A percentile compares a stretch with the other conserved stretches of the same genome.
Conservation (phyloP, 1,140 invertebrate genomes). For the Neomicropteryx cornuta region DNA sequence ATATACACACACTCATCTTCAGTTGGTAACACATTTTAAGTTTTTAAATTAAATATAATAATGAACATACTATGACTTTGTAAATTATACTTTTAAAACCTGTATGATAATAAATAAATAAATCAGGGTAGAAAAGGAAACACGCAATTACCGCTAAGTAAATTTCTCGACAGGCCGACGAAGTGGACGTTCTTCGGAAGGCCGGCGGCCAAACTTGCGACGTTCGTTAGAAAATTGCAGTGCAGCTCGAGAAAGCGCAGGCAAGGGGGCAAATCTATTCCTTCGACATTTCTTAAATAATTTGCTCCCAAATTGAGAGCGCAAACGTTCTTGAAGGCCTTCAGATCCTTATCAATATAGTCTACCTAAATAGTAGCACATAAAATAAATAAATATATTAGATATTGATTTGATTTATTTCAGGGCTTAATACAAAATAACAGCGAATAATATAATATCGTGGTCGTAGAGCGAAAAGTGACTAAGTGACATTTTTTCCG, state of each 20-base stretch:
- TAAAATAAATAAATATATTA: too few species aligned
- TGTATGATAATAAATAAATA: too few species aligned
- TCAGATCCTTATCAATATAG: slow-evolving; percentile 21
- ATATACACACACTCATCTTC: too few species aligned
- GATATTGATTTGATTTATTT: too few species aligned
- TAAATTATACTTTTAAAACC: too few species aligned
- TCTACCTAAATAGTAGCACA: slow-evolving; percentile 29
- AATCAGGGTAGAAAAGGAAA: slow-evolving; percentile 1
- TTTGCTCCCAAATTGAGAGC: slow-evolving; percentile 28
- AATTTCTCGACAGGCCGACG: slow-evolving; percentile 25
- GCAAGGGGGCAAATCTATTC: slow-evolving; percentile 16
- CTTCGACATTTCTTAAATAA: slow-evolving; percentile 19
- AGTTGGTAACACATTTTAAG: too few species aligned
- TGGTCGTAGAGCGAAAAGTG: too few species aligned
- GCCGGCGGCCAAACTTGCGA: slow-evolving; percentile 19
- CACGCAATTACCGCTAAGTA: slow-evolving; percentile 21
- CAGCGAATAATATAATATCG: too few species aligned
- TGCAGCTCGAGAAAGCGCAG: slow-evolving; percentile 26
- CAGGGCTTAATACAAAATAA: too few species aligned
- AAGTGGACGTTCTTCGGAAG: slow-evolving; percentile 23
- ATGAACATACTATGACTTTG: too few species aligned
- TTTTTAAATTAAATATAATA: too few species aligned
- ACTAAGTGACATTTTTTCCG: too few species aligned
- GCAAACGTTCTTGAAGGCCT: slow-evolving; percentile 20
- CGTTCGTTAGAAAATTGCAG: slow-evolving; percentile 20